A percentile compares a stretch with the other conserved stretches of the same genome.
These are phyloP conservation scores for Mastomys coucha DNA, from an alignment of 2,113 vertebrate species.

Conservation along the genomic window DNA sequence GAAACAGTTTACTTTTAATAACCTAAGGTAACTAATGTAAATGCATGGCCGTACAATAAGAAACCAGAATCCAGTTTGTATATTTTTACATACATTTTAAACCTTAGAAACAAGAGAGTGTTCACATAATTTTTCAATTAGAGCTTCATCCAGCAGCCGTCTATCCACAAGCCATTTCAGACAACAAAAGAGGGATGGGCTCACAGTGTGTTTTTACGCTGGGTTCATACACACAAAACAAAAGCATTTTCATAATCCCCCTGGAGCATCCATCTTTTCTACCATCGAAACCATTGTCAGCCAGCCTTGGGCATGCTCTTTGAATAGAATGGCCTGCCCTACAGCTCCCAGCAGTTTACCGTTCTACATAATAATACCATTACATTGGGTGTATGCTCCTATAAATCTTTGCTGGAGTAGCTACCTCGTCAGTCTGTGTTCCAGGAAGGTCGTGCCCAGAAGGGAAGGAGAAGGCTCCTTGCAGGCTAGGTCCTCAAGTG, in stretches of 20 bases:
- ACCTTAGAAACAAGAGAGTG: constrained; percentile 42
- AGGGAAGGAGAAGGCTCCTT: neutral
- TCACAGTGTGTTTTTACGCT: constrained; percentile 50
- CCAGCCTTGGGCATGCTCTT: constrained; percentile 36
- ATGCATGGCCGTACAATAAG: neutral
- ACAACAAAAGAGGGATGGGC: constrained; percentile 59
- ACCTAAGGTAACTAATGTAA: neutral
- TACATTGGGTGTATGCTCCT: neutral
- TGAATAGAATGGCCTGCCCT: constrained; percentile 53
- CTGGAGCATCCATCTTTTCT: constrained; percentile 51
- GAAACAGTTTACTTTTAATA: neutral
- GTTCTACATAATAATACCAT: constrained; percentile 37
- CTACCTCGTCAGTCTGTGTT: neutral
- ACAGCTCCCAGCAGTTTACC: neutral
- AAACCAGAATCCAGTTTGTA: neutral
- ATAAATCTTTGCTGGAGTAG: constrained; percentile 13
- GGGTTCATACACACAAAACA: constrained; percentile 5
- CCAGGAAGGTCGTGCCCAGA: neutral
- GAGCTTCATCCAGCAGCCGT: neutral
- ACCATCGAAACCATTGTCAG: constrained; percentile 1
- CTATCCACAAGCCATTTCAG: constrained; percentile 64
- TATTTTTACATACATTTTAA: constrained; percentile 67
- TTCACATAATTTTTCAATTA: constrained; percentile 56
- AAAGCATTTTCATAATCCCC: constrained; percentile 53
- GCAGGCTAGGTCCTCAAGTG: neutral